Evolutionary conservation across 2,797 vertebrate species (phyloP).

Genomic region (Mormyrus proboscirostris): DNA sequence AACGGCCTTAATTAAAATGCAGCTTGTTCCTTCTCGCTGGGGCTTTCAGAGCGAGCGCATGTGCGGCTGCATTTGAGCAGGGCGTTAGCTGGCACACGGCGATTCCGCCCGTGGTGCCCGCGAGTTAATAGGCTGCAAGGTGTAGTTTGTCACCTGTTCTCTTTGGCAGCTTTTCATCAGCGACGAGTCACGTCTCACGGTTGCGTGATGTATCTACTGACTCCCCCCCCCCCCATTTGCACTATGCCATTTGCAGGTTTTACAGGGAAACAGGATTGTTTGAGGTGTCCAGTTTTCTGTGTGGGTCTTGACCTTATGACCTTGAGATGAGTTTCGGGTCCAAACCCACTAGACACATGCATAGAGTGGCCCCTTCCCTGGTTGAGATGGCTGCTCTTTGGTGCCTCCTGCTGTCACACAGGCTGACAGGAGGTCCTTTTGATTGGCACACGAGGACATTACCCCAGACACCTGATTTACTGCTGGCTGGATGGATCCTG

Average conservation of each 20-base stretch:
- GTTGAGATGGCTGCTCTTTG: background rate
- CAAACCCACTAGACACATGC: background rate
- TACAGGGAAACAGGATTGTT: background rate
- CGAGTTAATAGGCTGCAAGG: background rate
- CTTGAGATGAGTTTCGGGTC: background rate
- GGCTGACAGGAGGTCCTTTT: background rate
- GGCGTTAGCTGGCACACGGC: background rate
- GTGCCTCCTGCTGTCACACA: background rate
- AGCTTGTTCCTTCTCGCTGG: background rate
- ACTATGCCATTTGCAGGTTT: background rate
- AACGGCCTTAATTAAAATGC: background rate
- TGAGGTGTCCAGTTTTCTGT: background rate
- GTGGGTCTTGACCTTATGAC: background rate
- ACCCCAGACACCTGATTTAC: slow-evolving; percentile 8
- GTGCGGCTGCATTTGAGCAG: background rate
- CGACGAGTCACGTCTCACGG: background rate
- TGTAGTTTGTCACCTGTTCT: background rate
- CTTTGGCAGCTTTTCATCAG: background rate
- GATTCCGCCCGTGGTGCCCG: background rate
- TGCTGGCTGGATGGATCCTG: background rate
- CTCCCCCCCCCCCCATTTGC: background rate
- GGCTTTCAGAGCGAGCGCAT: background rate
- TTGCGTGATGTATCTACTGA: background rate
- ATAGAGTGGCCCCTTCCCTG: background rate
- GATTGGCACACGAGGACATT: slow-evolving; percentile 19